Evolutionary conservation across 2,888 invertebrate genomes (phyloP).

Genomic region (Eilema griseolum): DNA sequence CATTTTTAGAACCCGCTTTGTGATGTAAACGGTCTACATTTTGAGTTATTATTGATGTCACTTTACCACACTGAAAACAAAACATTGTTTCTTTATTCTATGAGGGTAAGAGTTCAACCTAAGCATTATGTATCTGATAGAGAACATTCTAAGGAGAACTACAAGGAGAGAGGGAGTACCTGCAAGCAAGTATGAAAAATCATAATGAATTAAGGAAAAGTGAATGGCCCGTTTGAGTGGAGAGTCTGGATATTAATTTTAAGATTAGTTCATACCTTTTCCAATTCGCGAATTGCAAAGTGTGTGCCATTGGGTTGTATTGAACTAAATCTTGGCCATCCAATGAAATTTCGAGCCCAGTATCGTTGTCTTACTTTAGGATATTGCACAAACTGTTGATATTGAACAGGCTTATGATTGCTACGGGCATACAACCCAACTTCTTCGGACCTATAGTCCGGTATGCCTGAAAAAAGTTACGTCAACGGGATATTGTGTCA

Average conservation of each 20-base stretch:
- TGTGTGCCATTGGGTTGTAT: constrained; percentile 94
- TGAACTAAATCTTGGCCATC: constrained; percentile 95
- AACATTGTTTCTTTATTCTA: neutral
- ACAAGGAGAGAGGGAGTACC: too few species aligned
- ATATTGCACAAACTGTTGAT: constrained; percentile 93
- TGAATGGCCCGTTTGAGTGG: too few species aligned
- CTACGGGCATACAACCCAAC: constrained; percentile 96
- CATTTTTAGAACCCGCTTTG: constrained; percentile 94
- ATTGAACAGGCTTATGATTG: constrained; percentile 94
- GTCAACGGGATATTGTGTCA: neutral
- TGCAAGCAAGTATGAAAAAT: too few species aligned
- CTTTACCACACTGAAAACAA: constrained; percentile 73
- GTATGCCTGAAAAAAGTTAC: constrained; percentile 89
- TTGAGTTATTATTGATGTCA: constrained; percentile 95
- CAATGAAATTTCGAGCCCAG: constrained; percentile 98
- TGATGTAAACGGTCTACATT: constrained; percentile 98
- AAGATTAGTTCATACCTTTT: constrained; percentile 76
- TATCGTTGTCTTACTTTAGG: constrained; percentile 91
- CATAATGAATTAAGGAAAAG: too few species aligned
- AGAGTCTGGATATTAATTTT: neutral
- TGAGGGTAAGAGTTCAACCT: neutral
- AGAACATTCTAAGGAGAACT: too few species aligned
- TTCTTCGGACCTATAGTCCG: constrained; percentile 96
- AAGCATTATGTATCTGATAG: neutral
- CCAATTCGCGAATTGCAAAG: constrained; percentile 90